Conservation (phyloP, 2,888 invertebrate species). For the Apotomis turbidana region DNA sequence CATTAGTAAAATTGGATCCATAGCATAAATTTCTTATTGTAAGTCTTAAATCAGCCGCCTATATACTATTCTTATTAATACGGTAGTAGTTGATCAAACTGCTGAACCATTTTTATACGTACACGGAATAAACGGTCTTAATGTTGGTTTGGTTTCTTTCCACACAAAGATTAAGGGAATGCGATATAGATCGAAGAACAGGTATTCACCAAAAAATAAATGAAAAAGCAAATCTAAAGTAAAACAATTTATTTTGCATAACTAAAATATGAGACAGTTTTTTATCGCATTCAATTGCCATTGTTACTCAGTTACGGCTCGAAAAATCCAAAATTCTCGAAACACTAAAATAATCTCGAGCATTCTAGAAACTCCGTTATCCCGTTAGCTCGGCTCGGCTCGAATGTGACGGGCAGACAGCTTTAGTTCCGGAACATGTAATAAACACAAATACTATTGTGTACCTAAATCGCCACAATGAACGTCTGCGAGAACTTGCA, state of each 20-base stretch:
- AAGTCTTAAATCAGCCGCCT: no score
- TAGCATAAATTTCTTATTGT: no score
- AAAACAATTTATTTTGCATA: no score
- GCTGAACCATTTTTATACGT: no score
- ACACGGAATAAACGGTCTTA: no score
- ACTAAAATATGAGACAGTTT: background rate
- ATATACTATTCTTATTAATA: no score
- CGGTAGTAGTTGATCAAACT: no score
- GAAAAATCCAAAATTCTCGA: conserved; percentile 25
- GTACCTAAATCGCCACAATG: conserved; percentile 54
- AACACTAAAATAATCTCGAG: conserved; percentile 23
- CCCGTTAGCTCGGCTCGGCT: conserved; percentile 43
- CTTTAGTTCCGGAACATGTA: conserved; percentile 51
- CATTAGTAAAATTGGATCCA: no score
- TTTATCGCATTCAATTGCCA: conserved; percentile 2
- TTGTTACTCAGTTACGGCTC: conserved; percentile 29
- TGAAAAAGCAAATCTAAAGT: no score
- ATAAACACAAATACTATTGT: conserved; percentile 64
- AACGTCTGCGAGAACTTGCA: conserved; percentile 22
- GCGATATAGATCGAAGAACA: background rate
- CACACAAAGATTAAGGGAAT: no score
- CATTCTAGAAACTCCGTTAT: conserved; percentile 25
- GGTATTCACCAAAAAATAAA: background rate
- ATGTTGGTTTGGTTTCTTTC: no score
- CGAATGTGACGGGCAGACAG: conserved; percentile 51